phyloP scores from a whole-genome alignment of 2,888 invertebrate genomes.

The Sylvicola fuscatus region DNA sequence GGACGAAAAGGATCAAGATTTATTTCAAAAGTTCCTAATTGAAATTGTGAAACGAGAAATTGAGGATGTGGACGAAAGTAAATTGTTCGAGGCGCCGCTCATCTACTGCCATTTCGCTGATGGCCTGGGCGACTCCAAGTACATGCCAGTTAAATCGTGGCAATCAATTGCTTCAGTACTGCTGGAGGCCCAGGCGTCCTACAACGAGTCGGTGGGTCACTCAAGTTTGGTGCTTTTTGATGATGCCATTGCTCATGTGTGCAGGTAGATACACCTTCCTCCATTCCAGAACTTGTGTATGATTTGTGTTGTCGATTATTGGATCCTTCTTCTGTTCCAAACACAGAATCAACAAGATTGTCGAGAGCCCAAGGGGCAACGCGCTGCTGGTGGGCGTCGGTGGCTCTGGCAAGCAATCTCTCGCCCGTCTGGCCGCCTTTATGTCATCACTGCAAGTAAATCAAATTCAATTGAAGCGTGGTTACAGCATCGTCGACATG shows the following conservation, averaged over 20 bases:
- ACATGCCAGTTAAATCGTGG: conserved; percentile 62
- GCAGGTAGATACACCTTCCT: conserved; percentile 31
- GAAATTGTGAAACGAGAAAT: conserved; percentile 68
- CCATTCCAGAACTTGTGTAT: neutral
- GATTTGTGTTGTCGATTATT: neutral
- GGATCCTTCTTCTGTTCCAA: neutral
- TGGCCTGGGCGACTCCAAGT: conserved; percentile 71
- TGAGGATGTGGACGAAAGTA: conserved; percentile 55
- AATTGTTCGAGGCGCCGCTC: conserved; percentile 52
- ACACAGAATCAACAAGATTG: conserved; percentile 66
- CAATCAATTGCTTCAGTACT: conserved; percentile 49
- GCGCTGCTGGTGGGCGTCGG: conserved; percentile 89
- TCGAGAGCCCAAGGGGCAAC: conserved; percentile 83
- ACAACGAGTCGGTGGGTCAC: conserved; percentile 76
- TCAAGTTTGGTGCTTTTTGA: conserved; percentile 93
- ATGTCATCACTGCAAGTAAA: conserved; percentile 82
- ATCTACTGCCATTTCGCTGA: conserved; percentile 86
- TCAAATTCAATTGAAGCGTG: conserved; percentile 77
- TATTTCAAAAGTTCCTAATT: conserved; percentile 47
- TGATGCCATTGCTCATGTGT: conserved; percentile 86
- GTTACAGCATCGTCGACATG: conserved; percentile 64
- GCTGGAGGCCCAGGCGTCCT: conserved; percentile 58
- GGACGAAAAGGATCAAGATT: conserved; percentile 54
- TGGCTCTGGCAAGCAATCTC: conserved; percentile 85
- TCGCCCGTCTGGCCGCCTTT: conserved; percentile 73